Conservation (phyloP, 2,113 vertebrate species). For the Phyllostomus hastatus region DNA sequence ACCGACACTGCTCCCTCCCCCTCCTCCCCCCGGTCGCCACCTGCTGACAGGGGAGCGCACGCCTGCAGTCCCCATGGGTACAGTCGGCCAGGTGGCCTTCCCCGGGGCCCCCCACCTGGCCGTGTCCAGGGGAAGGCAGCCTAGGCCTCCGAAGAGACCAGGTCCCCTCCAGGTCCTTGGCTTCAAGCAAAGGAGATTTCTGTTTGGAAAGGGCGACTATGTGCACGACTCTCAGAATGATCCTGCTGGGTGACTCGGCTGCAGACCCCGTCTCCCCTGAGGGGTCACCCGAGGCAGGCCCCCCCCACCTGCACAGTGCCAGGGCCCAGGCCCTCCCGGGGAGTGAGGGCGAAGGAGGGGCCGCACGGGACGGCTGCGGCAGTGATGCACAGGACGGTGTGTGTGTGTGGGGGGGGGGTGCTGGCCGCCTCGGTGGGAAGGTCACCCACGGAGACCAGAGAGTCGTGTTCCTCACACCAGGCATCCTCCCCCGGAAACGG, state of each 20-base stretch:
- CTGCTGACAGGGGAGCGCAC: rapidly evolving
- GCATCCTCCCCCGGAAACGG: too few species aligned
- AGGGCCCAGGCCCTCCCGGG: not conserved
- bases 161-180: not conserved
- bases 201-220: not conserved
- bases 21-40: not conserved
- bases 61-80: too few species aligned
- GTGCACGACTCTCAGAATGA: conserved; percentile 5
- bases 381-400: not conserved
- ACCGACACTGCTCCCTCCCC: not conserved
- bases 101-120: not conserved
- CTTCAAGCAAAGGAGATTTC: not conserved
- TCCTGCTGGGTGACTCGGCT: not conserved
- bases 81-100: not conserved
- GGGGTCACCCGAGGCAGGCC: too few species aligned
- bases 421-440: not conserved
- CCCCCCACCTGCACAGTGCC: too few species aligned
- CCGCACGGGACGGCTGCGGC: not conserved
- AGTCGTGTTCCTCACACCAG: not conserved
- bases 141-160: not conserved
- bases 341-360: not conserved
- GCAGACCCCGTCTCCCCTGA: not conserved
- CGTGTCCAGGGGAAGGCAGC: not conserved
- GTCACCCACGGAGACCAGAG: not conserved
- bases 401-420: not conserved